Evolutionary conservation across 1,140 invertebrate species (phyloP), one percentile per base, ranked within the genome.

Genomic region (Glossosoma conforme): DNA sequence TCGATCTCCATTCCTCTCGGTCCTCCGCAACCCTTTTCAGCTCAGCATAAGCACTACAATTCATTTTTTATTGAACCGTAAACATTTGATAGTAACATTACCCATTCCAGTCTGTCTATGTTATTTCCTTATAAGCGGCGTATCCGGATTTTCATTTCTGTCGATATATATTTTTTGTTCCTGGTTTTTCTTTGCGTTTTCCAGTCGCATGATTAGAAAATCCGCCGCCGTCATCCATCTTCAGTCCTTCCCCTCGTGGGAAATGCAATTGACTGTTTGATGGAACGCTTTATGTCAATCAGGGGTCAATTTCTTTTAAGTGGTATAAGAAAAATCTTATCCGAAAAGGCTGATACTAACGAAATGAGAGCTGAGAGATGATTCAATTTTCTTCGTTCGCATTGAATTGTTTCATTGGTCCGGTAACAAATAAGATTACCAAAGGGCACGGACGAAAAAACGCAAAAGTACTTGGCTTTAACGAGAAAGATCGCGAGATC

Each of bases 181-280:
- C 8, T n/a, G 17, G 17, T 32, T 3, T 32, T 18, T 44, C 30
- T 33, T 14, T 10, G 8, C 15, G 30, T 32, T 44, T 44, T 13
- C 15, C 30, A 2, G 17, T 32, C 28, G 18, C 40, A 47, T 47
- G 52, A 54, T 54, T 54, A 20, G 44, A 43, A 54, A 42, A 54
- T 43, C 28, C 19, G 36, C 37, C 38, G 25, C 30, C 37, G 38
- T 42, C 51, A 53, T 48, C 24, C 37, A 18, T 32, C 33, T 44
- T 50, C 15, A 22, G 11, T 24, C 37, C 43, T 53, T 44, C 18
- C 35, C 13, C 18, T 46, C n/a, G n/a, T 22, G 8, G 37, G 37
- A 38, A 47, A 41, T 54, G 52, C 44, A 54, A 54, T 54, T 47
- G 52, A 54, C 52, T 54, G 18, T 15, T 22, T 44, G 20, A 30